Evolutionary conservation across 2,113 vertebrate genomes (phyloP).

Genomic region (Patagioenas fasciata): DNA sequence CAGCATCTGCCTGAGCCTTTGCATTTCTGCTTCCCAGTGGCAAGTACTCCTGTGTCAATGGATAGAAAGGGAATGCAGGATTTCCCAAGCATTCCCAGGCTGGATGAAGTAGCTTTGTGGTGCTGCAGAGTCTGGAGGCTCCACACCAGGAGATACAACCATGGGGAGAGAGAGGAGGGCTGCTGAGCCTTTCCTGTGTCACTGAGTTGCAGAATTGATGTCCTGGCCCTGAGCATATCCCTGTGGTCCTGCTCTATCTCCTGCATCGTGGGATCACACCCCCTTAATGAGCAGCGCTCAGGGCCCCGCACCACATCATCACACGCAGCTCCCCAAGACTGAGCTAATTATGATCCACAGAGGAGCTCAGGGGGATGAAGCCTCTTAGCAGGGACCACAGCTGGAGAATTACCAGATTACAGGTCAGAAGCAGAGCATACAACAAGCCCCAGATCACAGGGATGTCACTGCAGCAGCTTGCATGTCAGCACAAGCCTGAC

Average conservation of each 20-base stretch:
- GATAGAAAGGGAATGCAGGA: not conserved
- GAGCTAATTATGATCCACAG: not conserved
- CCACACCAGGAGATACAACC: not conserved
- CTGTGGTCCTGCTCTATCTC: rapidly evolving
- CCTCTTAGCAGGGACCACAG: not conserved
- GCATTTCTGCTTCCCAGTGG: not conserved
- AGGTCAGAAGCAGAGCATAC: not conserved
- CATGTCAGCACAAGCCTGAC: not conserved
- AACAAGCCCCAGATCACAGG: not conserved
- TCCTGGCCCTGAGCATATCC: not conserved
- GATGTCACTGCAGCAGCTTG: not conserved
- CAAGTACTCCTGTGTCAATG: rapidly evolving
- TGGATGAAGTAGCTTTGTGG: not conserved
- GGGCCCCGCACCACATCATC: no score
- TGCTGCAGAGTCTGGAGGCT: not conserved
- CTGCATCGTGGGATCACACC: not conserved
- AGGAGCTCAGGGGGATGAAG: constrained; percentile 6
- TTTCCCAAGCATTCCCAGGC: not conserved
- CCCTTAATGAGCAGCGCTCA: rapidly evolving
- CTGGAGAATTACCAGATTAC: not conserved
- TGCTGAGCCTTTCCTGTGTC: not conserved
- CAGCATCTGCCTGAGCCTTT: not conserved
- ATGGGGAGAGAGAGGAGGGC: rapidly evolving
- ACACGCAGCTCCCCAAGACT: not conserved
- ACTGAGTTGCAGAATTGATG: not conserved